phyloP scores from a whole-genome alignment of 2,113 vertebrate species.

The Prionailurus viverrinus region DNA sequence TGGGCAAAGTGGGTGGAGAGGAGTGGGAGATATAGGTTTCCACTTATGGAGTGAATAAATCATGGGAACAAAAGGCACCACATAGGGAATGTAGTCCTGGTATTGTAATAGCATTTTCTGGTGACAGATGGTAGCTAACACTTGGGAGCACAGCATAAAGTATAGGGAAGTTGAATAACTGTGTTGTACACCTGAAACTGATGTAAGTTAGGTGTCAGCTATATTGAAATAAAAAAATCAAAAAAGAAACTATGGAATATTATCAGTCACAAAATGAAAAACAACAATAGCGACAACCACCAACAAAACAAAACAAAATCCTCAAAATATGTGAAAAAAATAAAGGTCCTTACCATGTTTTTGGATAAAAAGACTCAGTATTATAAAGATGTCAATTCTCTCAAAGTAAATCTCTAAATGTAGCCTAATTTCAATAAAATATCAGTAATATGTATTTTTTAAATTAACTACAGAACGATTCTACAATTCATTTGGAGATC shows the following conservation, averaged over 20 bases:
- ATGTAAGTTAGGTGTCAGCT: neutral
- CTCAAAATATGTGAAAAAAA: neutral
- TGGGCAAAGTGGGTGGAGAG: neutral
- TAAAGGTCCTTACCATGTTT: neutral
- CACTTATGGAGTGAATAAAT: neutral
- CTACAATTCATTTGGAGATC: neutral
- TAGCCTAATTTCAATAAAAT: neutral
- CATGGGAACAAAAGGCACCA: neutral
- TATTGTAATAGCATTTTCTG: neutral
- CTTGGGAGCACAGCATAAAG: neutral
- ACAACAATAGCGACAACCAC: neutral
- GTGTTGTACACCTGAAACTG: neutral
- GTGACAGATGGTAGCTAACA: neutral
- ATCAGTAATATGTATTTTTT: neutral
- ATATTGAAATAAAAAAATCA: neutral
- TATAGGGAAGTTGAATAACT: neutral
- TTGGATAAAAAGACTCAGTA: neutral
- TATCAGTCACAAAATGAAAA: neutral
- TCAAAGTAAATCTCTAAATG: neutral
- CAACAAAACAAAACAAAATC: neutral
- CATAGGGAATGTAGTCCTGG: neutral
- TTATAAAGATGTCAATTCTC: neutral
- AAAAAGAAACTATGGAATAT: neutral
- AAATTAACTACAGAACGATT: neutral
- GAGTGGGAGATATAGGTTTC: neutral